Evolutionary conservation across 2,888 invertebrate genomes (phyloP), one percentile per base, ranked within the genome.

Genomic region (Lithodes maja): DNA sequence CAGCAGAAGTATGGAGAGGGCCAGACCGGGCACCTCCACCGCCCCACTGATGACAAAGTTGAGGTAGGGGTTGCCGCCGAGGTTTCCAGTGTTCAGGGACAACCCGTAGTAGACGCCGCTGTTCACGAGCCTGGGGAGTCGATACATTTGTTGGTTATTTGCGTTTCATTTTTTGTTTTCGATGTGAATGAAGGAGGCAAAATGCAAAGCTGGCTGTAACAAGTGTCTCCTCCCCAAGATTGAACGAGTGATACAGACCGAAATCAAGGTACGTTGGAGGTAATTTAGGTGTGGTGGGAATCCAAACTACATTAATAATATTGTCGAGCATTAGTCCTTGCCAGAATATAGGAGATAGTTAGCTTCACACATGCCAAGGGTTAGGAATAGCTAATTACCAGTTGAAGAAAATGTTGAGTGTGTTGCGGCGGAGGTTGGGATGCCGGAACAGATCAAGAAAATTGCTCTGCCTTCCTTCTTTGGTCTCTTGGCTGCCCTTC

Each of bases 21-120:
- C 94, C 93, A 96, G 96, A 0, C 96, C 96, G 0, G 97, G 96
- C 90, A 96, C 95, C 94, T 97, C 97, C 0, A 97, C 96, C n/a
- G 95, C 94, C 2, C 96, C 97, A 5, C 96, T 96, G 92, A 97
- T 95, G 2, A 96, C 94, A 93, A 96, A 97, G 93, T 96, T 97
- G n/a, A 96, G 92, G 92, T 96, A 95, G 86, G 95, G 95, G 93
- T 96, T 96, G 54, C 96, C 96, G 5, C 96, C 96, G 84, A 97
- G 95, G 93, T 95, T 96, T 82, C 95, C 96, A 2, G 96, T 96
- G 93, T 96, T 96, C 96, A 97, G 96, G 0, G 96, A 96, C 5
- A 97, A 94, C 0, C 97, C 97, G 93, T 97, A 97, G 93, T 97
- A 97, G 7, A 96, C 96, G 89, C 96, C 96, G 92, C 96, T 96